These are phyloP conservation scores for Apis laboriosa DNA, from an alignment of 1,140 invertebrate genomes.

Conservation along the genomic window DNA sequence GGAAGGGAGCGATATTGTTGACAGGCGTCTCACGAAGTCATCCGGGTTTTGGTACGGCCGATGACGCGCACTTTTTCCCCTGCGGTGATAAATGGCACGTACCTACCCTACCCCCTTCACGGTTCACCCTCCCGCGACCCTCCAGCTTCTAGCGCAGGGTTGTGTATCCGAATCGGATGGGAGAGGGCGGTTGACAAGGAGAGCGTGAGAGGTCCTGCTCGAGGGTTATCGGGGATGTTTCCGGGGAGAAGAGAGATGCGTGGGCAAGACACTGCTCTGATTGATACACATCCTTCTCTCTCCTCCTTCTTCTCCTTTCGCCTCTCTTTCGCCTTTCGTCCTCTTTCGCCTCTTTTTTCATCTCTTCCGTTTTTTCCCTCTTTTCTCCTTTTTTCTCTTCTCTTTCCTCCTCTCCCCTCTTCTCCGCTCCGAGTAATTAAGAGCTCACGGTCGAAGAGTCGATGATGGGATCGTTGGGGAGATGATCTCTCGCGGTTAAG, in stretches of 20 bases:
- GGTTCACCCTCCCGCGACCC: constrained; percentile 34
- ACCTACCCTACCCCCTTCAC: constrained; percentile 47
- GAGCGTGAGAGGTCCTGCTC: constrained; percentile 60
- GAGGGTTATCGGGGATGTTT: constrained; percentile 52
- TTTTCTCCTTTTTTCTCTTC: neutral
- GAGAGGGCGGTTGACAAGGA: constrained; percentile 59
- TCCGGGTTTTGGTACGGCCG: constrained; percentile 71
- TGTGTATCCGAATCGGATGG: constrained; percentile 39
- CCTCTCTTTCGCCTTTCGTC: too few relatives aligned
- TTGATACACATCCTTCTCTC: constrained; percentile 66
- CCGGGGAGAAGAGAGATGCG: constrained; percentile 52
- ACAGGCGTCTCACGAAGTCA: constrained; percentile 77
- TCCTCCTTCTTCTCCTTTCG: neutral
- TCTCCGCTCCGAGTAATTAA: constrained; percentile 15
- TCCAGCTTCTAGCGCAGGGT: constrained; percentile 14
- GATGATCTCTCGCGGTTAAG: neutral
- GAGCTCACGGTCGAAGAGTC: neutral
- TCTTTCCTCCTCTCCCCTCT: neutral
- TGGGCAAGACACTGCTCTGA: constrained; percentile 72
- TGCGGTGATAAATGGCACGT: constrained; percentile 75
- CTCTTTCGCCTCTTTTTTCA: neutral
- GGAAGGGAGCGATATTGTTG: constrained; percentile 72
- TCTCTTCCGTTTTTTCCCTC: neutral
- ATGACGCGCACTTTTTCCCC: constrained; percentile 77
- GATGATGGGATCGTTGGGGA: too few relatives aligned